These are phyloP conservation scores for Corydoras maculifer DNA, from an alignment of 2,113 vertebrate species.

Conservation along the genomic window DNA sequence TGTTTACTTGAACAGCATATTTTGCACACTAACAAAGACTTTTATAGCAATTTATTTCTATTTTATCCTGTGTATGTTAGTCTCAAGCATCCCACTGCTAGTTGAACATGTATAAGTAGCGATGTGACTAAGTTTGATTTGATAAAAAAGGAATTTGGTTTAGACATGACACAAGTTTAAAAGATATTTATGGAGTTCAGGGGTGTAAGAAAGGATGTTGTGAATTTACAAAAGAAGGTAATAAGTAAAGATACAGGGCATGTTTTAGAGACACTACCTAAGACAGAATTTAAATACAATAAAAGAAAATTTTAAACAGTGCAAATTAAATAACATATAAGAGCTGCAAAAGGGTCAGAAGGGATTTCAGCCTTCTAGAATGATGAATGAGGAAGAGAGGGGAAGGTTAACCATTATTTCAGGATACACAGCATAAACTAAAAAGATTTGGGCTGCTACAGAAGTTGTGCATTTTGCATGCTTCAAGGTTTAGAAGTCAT, in stretches of 20 bases:
- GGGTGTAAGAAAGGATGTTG: no score
- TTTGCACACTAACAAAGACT: no score
- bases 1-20: no score
- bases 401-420: conserved; percentile 24
- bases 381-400: conserved; percentile 2
- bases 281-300: not conserved
- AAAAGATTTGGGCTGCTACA: conserved; percentile 40
- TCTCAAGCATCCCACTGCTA: no score
- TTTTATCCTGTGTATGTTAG: no score
- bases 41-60: no score
- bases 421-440: conserved; percentile 29
- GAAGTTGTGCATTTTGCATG: conserved; percentile 32
- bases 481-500: conserved; percentile 28
- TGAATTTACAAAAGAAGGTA: not conserved
- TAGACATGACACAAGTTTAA: no score
- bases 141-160: no score
- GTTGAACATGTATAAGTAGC: no score
- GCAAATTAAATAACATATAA: not conserved
- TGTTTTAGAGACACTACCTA: no score
- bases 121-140: no score
- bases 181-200: no score
- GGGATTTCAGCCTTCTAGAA: conserved; percentile 29
- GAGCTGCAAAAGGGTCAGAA: conserved; percentile 23
- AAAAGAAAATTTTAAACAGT: not conserved
- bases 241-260: not conserved